Evolutionary conservation across 2,797 vertebrate genomes (phyloP).

Genomic region (Pterois miles): DNA sequence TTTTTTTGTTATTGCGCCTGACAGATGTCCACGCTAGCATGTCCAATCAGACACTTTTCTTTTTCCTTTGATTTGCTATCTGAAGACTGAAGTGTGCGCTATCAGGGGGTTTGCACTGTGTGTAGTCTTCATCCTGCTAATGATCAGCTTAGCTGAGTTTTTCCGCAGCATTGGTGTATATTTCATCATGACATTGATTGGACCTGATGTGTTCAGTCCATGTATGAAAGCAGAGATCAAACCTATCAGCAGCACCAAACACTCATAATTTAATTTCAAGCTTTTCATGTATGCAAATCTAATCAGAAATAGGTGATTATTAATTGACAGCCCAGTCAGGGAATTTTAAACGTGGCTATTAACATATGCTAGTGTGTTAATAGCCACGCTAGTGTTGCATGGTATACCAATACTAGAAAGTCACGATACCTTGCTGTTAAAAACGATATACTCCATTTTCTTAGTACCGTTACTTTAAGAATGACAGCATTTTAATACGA

Average conservation of each 20-base stretch:
- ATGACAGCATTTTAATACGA: too few relatives aligned
- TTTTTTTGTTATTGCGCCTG: constrained; percentile 3
- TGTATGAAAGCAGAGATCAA: neutral
- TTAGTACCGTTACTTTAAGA: too few relatives aligned
- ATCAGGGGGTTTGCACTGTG: neutral
- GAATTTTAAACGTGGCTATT: neutral
- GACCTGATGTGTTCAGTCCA: constrained; percentile 3
- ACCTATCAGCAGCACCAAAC: neutral
- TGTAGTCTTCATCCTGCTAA: constrained; percentile 22
- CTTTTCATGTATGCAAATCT: neutral
- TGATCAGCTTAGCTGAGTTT: constrained; percentile 26
- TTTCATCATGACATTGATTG: constrained; percentile 9
- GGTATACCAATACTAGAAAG: too few relatives aligned
- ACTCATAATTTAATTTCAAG: neutral
- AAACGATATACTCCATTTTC: too few relatives aligned
- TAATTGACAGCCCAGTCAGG: neutral
- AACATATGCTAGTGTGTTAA: too few relatives aligned
- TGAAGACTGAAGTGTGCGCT: constrained; percentile 8
- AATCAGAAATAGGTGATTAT: neutral
- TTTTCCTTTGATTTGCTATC: constrained; percentile 29
- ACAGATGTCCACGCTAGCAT: constrained; percentile 28
- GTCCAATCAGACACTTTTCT: constrained; percentile 32
- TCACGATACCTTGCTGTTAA: too few relatives aligned
- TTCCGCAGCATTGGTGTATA: neutral
- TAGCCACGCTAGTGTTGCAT: accelerated